Base-by-base conservation (phyloP, 2,888 invertebrate species). In the Allacma fusca region DNA sequence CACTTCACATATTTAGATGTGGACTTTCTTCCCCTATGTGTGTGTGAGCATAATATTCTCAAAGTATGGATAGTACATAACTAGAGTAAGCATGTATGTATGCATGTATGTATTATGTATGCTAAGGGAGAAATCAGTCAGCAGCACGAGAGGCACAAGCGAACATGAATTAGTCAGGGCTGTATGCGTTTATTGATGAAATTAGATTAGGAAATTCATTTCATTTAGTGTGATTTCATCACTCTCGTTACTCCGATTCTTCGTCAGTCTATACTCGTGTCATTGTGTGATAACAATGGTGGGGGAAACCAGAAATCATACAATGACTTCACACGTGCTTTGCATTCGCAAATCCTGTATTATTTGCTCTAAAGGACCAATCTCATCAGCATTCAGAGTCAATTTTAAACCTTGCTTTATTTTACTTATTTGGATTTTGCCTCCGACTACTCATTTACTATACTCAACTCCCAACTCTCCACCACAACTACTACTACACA, bases 171-270 rank as follows among this genome's bases (percentile, higher is more conserved):
- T 73, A 73, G 73, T 73, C 28, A 57, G 59, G 73, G 34, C 62
- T 73, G 73, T 73, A 62, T 73, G 73, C 73, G 40, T 62, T 73
- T 73, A 73, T 73, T 73, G 73, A 73, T 73, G 73, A 73, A 73
- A 73, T 73, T 73, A 73, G 73, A 73, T 73, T 73, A 73, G 73
- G 73, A 73, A 73, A 73, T 73, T 34, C 57, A 29, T 70, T 72
- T 28, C 34, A 62, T 73, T 62, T 62, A 29, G n/a, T 50, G 50
- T 50, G 50, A 50, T 50, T 50, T 50, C 50, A 50, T 50, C 50
- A 50, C 50, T 50, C 50, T 50, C 50, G 50, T 50, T 50, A 50
- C n/a, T 50, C 50, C 50, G 50, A 50, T 50, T 50, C 50, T 50
- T 50, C 50, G 19, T 50, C 2, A 4, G 9, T 50, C 1, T n/a